Percentiles rank a stretch among this genome's conserved stretches.
Conservation (phyloP, 2,888 invertebrate species). For the Dioctria linearis region DNA sequence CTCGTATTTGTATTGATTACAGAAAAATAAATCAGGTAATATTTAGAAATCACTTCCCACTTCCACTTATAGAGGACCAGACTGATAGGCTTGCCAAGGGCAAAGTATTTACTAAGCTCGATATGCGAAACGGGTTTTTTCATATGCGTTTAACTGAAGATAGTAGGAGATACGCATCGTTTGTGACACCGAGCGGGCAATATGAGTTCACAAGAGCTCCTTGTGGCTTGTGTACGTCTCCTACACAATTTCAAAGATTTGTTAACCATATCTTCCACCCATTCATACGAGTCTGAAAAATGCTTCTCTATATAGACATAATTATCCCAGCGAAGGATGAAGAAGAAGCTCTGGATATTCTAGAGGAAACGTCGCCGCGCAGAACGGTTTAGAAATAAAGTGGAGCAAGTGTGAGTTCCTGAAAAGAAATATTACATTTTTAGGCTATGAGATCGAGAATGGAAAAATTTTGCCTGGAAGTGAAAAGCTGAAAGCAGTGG, state of each 20-base stretch:
- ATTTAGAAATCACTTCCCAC: no score
- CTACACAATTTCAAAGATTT: neutral
- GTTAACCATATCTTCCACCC: neutral
- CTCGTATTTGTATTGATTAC: no score
- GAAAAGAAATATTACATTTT: neutral
- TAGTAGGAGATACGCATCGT: constrained; percentile 65
- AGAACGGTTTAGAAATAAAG: constrained; percentile 10
- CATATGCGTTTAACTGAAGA: constrained; percentile 60
- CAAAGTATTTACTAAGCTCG: no score
- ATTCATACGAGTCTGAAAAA: neutral
- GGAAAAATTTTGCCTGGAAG: neutral
- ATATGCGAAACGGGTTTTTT: no score
- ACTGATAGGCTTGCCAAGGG: no score
- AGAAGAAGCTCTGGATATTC: neutral
- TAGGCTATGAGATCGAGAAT: neutral
- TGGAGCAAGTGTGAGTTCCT: constrained; percentile 13
- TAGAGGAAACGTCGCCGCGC: neutral
- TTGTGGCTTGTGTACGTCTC: constrained; percentile 9
- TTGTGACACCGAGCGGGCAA: constrained; percentile 66
- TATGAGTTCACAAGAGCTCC: constrained; percentile 18
- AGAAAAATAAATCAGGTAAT: no score
- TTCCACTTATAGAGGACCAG: no score
- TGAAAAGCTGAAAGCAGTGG: constrained; percentile 11
- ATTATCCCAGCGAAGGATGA: neutral
- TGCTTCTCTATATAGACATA: neutral